Evolutionary conservation across 2,797 vertebrate genomes (phyloP).

Genomic region (Rhincodon typus): DNA sequence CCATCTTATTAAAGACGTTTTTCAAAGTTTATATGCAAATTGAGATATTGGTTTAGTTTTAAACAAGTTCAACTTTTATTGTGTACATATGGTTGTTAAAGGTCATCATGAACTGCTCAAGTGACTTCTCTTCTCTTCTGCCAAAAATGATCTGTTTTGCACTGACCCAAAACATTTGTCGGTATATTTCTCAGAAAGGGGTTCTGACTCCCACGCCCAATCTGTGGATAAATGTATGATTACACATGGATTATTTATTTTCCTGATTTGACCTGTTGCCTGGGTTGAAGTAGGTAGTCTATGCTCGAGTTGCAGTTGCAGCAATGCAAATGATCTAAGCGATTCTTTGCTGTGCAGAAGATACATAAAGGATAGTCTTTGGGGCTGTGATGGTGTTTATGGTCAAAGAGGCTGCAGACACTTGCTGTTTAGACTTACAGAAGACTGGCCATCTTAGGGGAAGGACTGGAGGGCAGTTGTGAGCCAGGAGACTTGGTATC

Average conservation of each 20-base stretch:
- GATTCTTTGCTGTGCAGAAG: not conserved
- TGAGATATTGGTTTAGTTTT: not conserved
- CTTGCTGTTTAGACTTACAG: not conserved
- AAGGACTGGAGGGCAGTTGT: not conserved
- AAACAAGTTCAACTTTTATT: conserved; percentile 26
- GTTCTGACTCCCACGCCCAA: not conserved
- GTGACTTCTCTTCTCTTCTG: not conserved
- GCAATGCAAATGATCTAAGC: not conserved
- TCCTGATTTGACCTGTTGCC: no score
- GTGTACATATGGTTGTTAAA: not conserved
- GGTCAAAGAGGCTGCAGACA: not conserved
- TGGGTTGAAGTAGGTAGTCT: not conserved
- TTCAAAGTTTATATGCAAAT: conserved; percentile 3
- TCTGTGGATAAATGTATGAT: not conserved
- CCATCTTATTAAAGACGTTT: not conserved
- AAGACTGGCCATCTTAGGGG: not conserved
- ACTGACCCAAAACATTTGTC: not conserved
- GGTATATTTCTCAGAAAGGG: not conserved
- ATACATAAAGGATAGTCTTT: not conserved
- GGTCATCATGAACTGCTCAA: conserved; percentile 3
- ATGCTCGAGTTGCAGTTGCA: not conserved
- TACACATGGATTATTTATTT: not conserved
- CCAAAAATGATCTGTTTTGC: not conserved
- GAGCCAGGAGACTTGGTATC: not conserved
- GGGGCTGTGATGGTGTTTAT: no score